phyloP scores from a whole-genome alignment of 2,888 invertebrate genomes.

The Chrysodeixis includens region DNA sequence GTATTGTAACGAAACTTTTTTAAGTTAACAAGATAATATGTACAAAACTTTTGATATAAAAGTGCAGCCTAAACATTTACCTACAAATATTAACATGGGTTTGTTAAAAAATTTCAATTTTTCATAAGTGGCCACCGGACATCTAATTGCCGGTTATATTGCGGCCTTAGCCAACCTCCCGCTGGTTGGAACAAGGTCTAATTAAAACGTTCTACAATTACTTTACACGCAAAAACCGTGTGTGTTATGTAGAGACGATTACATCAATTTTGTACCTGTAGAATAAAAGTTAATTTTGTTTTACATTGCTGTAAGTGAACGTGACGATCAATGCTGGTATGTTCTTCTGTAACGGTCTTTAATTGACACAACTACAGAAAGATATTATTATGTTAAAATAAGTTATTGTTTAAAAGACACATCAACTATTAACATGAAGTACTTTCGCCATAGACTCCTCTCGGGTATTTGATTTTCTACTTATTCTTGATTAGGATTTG shows the following conservation, averaged over 20 bases:
- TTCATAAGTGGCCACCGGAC: constrained; percentile 27
- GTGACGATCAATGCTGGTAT: too few species aligned
- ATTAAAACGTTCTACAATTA: constrained; percentile 53
- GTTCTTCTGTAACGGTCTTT: too few species aligned
- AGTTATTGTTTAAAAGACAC: too few species aligned
- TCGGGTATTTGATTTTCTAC: too few species aligned
- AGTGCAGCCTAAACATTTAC: constrained; percentile 5
- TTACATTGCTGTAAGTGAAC: not conserved
- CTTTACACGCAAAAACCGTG: constrained; percentile 31
- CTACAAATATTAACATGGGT: constrained; percentile 19
- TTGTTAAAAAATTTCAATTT: constrained; percentile 42
- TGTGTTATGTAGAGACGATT: constrained; percentile 15
- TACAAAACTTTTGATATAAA: too few species aligned
- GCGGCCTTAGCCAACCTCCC: constrained; percentile 38
- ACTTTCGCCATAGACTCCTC: too few species aligned
- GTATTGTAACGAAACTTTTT: too few species aligned
- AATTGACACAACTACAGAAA: too few species aligned
- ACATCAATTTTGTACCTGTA: not conserved
- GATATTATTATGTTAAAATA: too few species aligned
- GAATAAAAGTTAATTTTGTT: not conserved
- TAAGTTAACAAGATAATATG: too few species aligned
- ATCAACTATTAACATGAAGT: too few species aligned
- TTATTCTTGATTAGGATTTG: too few species aligned
- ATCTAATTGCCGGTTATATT: constrained; percentile 46
- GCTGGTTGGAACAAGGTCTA: constrained; percentile 38